Base-by-base conservation (phyloP, 1,140 invertebrate species). In the Drosophila elegans region DNA sequence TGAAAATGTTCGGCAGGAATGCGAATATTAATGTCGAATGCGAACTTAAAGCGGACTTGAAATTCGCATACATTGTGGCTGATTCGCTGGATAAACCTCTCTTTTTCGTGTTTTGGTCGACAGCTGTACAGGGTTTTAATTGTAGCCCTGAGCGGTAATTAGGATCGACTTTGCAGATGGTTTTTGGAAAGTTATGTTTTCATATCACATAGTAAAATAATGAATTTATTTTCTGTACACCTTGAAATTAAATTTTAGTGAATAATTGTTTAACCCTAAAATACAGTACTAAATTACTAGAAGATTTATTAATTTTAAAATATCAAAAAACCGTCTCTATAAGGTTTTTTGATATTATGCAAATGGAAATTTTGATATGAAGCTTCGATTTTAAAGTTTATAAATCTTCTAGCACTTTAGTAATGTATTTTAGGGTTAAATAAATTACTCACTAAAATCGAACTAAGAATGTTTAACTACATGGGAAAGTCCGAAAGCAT, bases 11-110 rank as follows among this genome's bases (percentile, higher is more conserved):
- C 21, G 48, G 51, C 46, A 44, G 56, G 75, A 79, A 75, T 83
- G 74, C 63, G 80, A 78, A 82, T 78, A 75, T 83, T 79, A 75
- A 83, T 84, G 80, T 39, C 53, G 48, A 57, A 53, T 72, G 41
- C 52, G 73, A 72, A 11, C 44, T 25, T 39, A 39, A 67, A 59
- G 52, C 3, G 42, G 39, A 41, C 6, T 42, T 44, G 36, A 71
- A 44, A 46, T 21, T 71, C 66, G 62, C 49, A 53, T 25, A 54
- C 60, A 44, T 34, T 34, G 41, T 54, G 4, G 49, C 29, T 34
- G 62, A 66, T 66, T 48, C 44, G 44, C 45, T 29, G 46, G 36
- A 51, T 67, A 63, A 64, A 64, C 16, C 16, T 13, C 13, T 25
- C 21, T 25, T 63, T 56, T 21, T 11, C 29, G 4, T 12, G 4